A percentile compares a stretch with the other conserved stretches of the same genome.
Conservation (phyloP, 35 echinoderm and acorn worm genomes). For the Stichopus chloronotus region DNA sequence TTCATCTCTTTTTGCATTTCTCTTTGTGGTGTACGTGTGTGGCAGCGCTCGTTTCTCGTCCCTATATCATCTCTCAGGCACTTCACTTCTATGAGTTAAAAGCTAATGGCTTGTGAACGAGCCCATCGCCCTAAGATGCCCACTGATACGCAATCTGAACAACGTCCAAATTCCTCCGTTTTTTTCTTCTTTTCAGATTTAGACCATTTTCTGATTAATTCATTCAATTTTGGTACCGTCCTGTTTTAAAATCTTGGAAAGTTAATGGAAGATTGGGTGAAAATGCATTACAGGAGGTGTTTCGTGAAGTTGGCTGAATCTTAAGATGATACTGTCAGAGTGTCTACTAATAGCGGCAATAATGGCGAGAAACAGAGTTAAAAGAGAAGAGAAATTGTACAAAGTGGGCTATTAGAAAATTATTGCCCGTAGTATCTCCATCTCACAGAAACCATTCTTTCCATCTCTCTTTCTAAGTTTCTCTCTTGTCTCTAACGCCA, state of each 20-base stretch:
- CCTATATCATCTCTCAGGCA: slow-evolving; percentile 26
- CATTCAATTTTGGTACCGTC: slow-evolving; percentile 34
- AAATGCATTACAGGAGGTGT: background rate
- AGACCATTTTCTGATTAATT: slow-evolving; percentile 48
- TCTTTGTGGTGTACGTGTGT: background rate
- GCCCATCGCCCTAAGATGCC: slow-evolving; percentile 52
- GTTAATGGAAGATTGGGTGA: background rate
- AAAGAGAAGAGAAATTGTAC: no score
- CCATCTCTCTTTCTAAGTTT: no score
- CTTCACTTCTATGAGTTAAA: slow-evolving; percentile 52
- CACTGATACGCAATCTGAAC: slow-evolving; percentile 17
- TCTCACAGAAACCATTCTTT: no score
- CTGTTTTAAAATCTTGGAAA: background rate
- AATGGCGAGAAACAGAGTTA: no score
- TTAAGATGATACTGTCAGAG: no score
- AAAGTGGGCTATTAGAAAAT: background rate
- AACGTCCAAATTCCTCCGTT: background rate
- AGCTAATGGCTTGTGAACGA: slow-evolving; percentile 63
- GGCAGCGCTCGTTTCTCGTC: background rate
- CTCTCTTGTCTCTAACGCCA: no score
- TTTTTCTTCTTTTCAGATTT: background rate
- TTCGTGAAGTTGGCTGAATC: no score
- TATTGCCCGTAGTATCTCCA: background rate
- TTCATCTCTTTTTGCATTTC: background rate
- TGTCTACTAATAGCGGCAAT: no score